Conservation (phyloP, 2,797 vertebrate genomes). For the Numenius phaeopus region DNA sequence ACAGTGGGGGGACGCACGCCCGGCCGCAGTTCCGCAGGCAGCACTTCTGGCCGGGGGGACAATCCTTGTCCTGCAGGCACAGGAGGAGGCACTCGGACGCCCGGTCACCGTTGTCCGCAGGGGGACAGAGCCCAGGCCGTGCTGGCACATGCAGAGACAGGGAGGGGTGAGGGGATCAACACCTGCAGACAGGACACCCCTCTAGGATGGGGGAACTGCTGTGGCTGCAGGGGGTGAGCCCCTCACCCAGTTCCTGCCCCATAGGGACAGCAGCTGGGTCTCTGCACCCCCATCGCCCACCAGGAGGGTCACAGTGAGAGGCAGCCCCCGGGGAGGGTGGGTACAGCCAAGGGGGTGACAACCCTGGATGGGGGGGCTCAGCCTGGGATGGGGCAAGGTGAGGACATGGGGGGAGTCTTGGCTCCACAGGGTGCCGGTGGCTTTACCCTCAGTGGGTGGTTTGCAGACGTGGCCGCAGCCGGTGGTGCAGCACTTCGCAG, state of each 20-base stretch:
- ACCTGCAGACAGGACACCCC: background rate
- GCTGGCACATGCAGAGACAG: background rate
- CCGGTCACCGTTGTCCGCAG: rapidly evolving
- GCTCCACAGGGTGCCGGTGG: rapidly evolving
- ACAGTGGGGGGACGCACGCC: rapidly evolving
- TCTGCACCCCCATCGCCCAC: rapidly evolving
- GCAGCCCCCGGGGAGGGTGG: background rate
- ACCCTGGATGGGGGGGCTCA: background rate
- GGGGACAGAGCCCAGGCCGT: background rate
- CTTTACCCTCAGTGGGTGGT: conserved; percentile 3
- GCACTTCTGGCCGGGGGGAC: background rate
- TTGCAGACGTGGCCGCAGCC: conserved; percentile 39
- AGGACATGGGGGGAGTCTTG: rapidly evolving
- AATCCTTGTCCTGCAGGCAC: conserved; percentile 40
- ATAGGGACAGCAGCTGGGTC: background rate
- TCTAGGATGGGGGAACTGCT: background rate
- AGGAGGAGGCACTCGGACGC: background rate
- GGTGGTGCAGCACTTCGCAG: background rate
- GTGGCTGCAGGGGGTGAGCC: background rate
- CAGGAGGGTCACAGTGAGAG: rapidly evolving
- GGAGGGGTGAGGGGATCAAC: background rate
- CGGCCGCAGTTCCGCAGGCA: background rate
- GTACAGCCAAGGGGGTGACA: background rate
- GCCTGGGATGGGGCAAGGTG: background rate
- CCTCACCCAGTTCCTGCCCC: background rate